Base-by-base conservation (phyloP, 2,888 invertebrate genomes). In the Gortyna flavago region DNA sequence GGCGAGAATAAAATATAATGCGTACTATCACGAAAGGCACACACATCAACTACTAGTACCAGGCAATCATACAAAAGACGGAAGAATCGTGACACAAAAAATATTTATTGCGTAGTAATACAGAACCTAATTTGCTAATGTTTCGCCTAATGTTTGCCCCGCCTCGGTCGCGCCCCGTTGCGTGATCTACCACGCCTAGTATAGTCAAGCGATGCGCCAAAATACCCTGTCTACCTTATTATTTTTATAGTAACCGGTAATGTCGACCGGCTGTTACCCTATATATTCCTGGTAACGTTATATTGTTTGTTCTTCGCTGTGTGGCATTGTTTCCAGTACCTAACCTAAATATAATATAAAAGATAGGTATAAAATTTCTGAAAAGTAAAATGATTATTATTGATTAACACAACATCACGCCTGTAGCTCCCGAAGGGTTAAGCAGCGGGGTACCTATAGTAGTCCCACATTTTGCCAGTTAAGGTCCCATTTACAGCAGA, bases 101-200 rank as follows among this genome's bases (percentile, higher is more conserved):
- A 75, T 68, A 71, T 78, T 76, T 25, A 74, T 70, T 67, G 61
- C 72, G 29, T 66, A 67, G 65, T 77, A 85, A 74, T 85, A 73
- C 62, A 66, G 38, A 54, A 76, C 61, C 83, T 89, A 88, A 90
- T 90, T 90, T 87, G 87, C 80, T 90, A 90, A 90, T 88, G 87
- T 85, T 87, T 84, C 65, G 64, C 77, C 85, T 86, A 87, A 90
- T 85, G 81, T 80, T 69, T 75, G 80, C 82, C 85, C 82, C 79
- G 85, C 83, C 90, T 84, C 72, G 66, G 80, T 81, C 90, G 81
- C 90, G 82, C 90, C 90, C 88, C 65, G 32, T 87, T 78, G 87
- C 87, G 88, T 87, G 88, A 69, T 67, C 35, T 29, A 75, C 87
- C 83, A 80, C 85, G 83, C 85, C 84, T 80, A 41, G 78, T 83